Evolutionary conservation across 2,113 vertebrate species (phyloP).

Genomic region (Micromys minutus): DNA sequence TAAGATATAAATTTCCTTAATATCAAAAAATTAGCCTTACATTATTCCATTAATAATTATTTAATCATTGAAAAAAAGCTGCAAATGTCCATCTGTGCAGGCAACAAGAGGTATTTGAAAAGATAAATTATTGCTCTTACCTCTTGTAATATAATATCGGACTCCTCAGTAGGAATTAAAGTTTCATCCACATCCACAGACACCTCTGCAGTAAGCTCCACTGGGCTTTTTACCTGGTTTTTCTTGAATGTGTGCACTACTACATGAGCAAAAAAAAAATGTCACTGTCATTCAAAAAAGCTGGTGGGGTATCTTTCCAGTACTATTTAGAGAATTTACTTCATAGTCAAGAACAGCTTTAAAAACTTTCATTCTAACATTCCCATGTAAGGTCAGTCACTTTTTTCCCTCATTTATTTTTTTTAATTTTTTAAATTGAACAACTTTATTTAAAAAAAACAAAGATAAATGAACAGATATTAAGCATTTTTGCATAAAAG

Average conservation of each 20-base stretch:
- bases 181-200: neutral
- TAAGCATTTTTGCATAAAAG: too few relatives aligned
- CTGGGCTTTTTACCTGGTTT: neutral
- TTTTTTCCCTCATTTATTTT: too few relatives aligned
- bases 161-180: neutral
- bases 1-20: neutral
- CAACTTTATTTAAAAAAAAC: too few relatives aligned
- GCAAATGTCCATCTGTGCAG: neutral
- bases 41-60: neutral
- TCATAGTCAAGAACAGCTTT: neutral
- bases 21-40: neutral
- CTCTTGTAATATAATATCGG: neutral
- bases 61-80: conserved; percentile 18
- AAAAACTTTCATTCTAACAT: conserved; percentile 49
- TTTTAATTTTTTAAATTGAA: too few relatives aligned
- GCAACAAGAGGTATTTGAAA: neutral
- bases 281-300: neutral
- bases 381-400: neutral
- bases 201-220: neutral
- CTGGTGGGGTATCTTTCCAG: neutral
- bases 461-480: too few relatives aligned
- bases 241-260: conserved; percentile 1
- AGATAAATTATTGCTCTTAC: neutral
- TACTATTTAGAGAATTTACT: conserved; percentile 46
- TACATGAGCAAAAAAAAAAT: neutral